Conservation (phyloP, 2,888 invertebrate species). For the Trimorus sp. region DNA sequence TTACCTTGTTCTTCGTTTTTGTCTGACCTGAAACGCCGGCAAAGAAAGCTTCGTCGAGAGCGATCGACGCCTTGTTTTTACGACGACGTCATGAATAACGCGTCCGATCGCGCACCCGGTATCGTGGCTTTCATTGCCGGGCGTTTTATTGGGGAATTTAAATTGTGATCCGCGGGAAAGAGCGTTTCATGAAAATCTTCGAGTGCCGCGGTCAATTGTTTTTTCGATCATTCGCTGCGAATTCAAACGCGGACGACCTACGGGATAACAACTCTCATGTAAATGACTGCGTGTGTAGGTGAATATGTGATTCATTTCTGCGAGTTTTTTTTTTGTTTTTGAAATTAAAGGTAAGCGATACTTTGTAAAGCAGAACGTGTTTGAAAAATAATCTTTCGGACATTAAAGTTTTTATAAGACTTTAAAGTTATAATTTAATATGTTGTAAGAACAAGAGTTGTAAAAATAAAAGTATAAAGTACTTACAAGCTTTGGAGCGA, state of each 20-base stretch:
- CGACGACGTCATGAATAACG: slow-evolving; percentile 50
- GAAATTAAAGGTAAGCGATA: too few relatives aligned
- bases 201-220: slow-evolving; percentile 44
- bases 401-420: too few relatives aligned
- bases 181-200: slow-evolving; percentile 50
- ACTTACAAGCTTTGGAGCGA: too few relatives aligned
- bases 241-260: slow-evolving; percentile 14
- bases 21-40: slow-evolving; percentile 8
- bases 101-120: slow-evolving; percentile 35
- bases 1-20: slow-evolving; percentile 34
- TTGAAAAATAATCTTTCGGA: too few relatives aligned
- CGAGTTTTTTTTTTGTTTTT: too few relatives aligned
- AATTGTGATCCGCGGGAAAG: slow-evolving; percentile 61
- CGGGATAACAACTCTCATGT: slow-evolving; percentile 6
- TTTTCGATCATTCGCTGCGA: slow-evolving; percentile 34
- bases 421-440: too few relatives aligned
- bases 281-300: slow-evolving; percentile 2
- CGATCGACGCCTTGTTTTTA: slow-evolving; percentile 27
- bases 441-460: too few relatives aligned
- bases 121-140: slow-evolving; percentile 43
- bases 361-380: too few relatives aligned
- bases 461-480: too few relatives aligned
- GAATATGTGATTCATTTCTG: too few relatives aligned
- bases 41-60: slow-evolving; percentile 35
- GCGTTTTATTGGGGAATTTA: slow-evolving; percentile 69